These are phyloP conservation scores for Engystomops pustulosus DNA, from an alignment of 2,113 vertebrate species.

Conservation along the genomic window DNA sequence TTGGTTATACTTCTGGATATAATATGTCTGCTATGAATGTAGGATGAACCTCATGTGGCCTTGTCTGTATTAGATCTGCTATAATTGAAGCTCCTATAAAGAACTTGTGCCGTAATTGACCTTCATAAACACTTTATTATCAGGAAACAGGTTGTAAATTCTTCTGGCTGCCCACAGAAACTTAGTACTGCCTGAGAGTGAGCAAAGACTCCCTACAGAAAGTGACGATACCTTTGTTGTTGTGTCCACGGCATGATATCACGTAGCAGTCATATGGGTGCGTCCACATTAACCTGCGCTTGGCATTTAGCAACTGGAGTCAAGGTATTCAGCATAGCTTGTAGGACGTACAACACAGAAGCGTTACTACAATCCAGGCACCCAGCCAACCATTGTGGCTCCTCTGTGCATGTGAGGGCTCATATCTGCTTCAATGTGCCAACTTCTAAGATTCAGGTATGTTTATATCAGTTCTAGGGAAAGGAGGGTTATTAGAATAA, in stretches of 20 bases:
- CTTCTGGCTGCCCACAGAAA: background rate
- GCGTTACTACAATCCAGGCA: constrained; percentile 3
- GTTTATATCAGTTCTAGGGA: too few relatives aligned
- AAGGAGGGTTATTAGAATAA: too few relatives aligned
- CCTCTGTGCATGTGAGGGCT: background rate
- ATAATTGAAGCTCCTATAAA: background rate
- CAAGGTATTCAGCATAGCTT: constrained; percentile 21
- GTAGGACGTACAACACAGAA: constrained; percentile 33
- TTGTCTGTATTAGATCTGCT: background rate
- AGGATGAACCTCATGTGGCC: background rate
- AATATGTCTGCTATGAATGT: background rate
- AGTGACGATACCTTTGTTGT: background rate
- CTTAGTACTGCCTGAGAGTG: background rate
- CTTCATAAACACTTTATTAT: background rate
- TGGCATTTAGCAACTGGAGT: constrained; percentile 33
- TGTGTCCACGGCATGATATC: background rate
- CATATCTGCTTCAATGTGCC: background rate
- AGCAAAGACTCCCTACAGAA: background rate
- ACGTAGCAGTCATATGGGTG: background rate
- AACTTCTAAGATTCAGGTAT: too few relatives aligned
- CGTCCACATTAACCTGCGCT: background rate
- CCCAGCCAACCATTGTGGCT: constrained; percentile 7
- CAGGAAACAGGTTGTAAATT: background rate
- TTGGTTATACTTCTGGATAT: too few relatives aligned
- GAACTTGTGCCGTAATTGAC: background rate